A percentile compares a stretch with the other conserved stretches of the same genome.
Evolutionary conservation across 2,888 invertebrate genomes (phyloP).

Genomic region (Hypselothyrea guttata): DNA sequence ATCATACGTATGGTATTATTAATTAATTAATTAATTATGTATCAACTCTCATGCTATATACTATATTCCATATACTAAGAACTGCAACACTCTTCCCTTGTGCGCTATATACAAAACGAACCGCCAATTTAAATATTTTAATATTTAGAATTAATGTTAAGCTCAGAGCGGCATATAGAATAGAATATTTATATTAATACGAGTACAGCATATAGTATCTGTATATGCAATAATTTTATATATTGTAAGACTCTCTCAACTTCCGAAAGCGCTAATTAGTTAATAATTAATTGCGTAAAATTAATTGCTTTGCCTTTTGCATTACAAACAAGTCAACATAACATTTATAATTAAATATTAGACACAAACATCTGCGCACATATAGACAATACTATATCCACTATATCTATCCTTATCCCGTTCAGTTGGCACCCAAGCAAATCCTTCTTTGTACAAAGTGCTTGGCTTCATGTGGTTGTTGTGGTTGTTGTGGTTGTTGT

Average conservation of each 20-base stretch:
- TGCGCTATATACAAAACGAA: constrained; percentile 54
- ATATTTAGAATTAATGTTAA: constrained; percentile 40
- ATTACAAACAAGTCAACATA: constrained; percentile 82
- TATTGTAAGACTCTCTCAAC: neutral
- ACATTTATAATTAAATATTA: constrained; percentile 68
- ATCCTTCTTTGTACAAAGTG: constrained; percentile 24
- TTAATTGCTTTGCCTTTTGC: constrained; percentile 58
- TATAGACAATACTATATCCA: constrained; percentile 1
- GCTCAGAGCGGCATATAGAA: constrained; percentile 14
- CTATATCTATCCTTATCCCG: neutral
- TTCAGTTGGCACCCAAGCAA: constrained; percentile 15
- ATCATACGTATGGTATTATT: constrained; percentile 28
- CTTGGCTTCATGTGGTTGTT: constrained; percentile 31
- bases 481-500: neutral
- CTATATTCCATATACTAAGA: too few species aligned
- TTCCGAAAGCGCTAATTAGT: constrained; percentile 1
- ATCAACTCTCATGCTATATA: constrained; percentile 3
- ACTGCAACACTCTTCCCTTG: constrained; percentile 2
- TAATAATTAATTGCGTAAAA: constrained; percentile 30
- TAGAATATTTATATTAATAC: constrained; percentile 16
- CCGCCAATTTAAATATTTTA: constrained; percentile 45
- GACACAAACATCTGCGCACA: constrained; percentile 43
- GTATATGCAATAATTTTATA: neutral
- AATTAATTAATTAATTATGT: too few species aligned
- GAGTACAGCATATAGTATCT: too few species aligned